Evolutionary conservation across 35 echinoderm and acorn worm genomes (phyloP).

Genomic region (Acanthaster planci): DNA sequence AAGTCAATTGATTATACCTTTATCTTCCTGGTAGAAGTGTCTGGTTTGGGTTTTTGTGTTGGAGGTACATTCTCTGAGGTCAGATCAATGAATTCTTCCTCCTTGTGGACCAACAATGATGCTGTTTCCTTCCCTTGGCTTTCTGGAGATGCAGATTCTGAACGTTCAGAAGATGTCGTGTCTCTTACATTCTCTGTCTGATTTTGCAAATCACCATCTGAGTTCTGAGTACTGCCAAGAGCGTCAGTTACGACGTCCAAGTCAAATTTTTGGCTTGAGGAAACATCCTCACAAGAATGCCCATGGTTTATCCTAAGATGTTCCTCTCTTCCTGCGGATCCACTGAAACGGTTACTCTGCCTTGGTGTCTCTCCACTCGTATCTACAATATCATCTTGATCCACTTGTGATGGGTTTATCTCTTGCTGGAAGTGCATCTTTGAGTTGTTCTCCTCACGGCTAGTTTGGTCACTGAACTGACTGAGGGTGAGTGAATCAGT

Average conservation of each 20-base stretch:
- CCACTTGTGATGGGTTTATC: background rate
- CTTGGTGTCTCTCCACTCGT: background rate
- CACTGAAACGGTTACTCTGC: background rate
- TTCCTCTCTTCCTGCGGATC: background rate
- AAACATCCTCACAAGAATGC: too few relatives aligned
- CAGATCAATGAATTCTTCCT: background rate
- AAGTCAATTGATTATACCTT: background rate
- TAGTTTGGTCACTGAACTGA: slow-evolving; percentile 23
- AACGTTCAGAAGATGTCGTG: background rate
- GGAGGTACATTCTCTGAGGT: slow-evolving; percentile 10
- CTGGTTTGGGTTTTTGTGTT: background rate
- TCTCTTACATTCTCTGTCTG: background rate
- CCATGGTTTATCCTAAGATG: too few relatives aligned
- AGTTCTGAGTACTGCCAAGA: background rate
- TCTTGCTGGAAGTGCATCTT: background rate
- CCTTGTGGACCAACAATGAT: background rate
- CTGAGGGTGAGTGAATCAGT: slow-evolving; percentile 9
- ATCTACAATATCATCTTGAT: background rate
- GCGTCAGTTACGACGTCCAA: background rate
- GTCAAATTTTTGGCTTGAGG: background rate
- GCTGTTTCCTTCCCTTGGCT: background rate
- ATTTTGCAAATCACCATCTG: background rate
- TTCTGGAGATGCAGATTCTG: background rate
- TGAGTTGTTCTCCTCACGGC: background rate
- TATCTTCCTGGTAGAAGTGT: background rate